A percentile compares a stretch with the other conserved stretches of the same genome.
Evolutionary conservation across 2,888 invertebrate genomes (phyloP).

Genomic region (Andrena fulva): DNA sequence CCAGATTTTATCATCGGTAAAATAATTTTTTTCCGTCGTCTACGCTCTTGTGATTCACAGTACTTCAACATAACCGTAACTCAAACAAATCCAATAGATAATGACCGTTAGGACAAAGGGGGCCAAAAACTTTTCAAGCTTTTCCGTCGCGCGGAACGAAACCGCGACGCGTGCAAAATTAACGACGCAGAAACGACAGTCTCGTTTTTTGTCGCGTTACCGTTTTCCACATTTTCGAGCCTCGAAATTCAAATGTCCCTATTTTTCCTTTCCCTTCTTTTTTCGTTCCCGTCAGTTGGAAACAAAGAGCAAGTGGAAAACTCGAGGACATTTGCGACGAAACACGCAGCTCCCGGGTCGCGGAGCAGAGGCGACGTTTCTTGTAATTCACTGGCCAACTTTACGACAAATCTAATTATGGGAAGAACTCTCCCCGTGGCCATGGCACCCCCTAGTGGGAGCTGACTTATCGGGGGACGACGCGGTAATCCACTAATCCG

Average conservation of each 20-base stretch:
- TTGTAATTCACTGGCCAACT: constrained; percentile 39
- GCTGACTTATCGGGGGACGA: constrained; percentile 62
- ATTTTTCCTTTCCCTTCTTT: not conserved
- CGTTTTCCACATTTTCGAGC: constrained; percentile 35
- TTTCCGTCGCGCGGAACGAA: constrained; percentile 35
- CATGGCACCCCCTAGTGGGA: not conserved
- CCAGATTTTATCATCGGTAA: not conserved
- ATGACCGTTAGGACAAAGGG: constrained; percentile 5
- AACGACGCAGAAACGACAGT: constrained; percentile 47
- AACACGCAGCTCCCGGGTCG: not conserved
- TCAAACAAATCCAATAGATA: not conserved
- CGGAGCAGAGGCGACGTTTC: constrained; percentile 11
- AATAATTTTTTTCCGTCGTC: not conserved
- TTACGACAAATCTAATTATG: constrained; percentile 64
- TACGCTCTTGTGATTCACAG: not conserved
- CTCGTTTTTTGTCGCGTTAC: constrained; percentile 27
- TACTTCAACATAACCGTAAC: not conserved
- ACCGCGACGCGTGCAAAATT: constrained; percentile 57
- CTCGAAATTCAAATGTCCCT: constrained; percentile 45
- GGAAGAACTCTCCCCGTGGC: constrained; percentile 22
- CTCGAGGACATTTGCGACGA: constrained; percentile 7
- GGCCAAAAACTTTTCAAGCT: constrained; percentile 34
- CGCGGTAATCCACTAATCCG: constrained; percentile 72
- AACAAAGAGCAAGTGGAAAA: constrained; percentile 13
- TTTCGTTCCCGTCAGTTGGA: not conserved